These are phyloP conservation scores for Taenioides sp. DNA, from an alignment of 2,797 vertebrate species.

Conservation along the genomic window DNA sequence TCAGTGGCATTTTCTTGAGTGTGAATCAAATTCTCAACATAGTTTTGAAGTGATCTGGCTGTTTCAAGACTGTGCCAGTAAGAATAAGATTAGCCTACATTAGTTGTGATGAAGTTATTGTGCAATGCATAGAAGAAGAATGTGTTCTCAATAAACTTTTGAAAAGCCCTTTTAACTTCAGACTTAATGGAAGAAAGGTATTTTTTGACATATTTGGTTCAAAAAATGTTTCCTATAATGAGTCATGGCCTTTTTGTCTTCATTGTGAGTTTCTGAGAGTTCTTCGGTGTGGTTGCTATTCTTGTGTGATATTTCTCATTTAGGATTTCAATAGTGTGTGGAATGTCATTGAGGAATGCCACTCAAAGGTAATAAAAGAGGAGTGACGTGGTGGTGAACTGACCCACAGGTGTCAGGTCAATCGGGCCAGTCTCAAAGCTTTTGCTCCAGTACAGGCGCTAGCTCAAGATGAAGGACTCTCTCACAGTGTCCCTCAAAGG, in stretches of 20 bases:
- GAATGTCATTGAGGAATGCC: slow-evolving; percentile 57
- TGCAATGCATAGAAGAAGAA: no score
- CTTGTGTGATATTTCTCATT: slow-evolving; percentile 53
- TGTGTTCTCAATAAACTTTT: background rate
- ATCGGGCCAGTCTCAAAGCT: slow-evolving; percentile 26
- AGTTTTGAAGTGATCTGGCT: slow-evolving; percentile 27
- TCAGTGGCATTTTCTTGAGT: slow-evolving; percentile 51
- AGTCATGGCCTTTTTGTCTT: background rate
- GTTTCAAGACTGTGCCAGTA: slow-evolving; percentile 23
- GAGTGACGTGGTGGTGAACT: slow-evolving; percentile 32
- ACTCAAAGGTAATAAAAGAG: slow-evolving; percentile 60
- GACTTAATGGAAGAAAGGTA: background rate
- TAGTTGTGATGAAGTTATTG: background rate
- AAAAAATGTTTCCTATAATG: background rate
- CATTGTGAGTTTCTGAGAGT: background rate
- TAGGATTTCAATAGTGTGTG: slow-evolving; percentile 43
- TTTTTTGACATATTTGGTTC: background rate
- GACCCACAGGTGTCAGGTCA: slow-evolving; percentile 45
- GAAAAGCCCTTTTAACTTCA: background rate
- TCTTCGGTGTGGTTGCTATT: slow-evolving; percentile 19
- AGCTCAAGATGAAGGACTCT: slow-evolving; percentile 40
- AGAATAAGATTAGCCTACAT: background rate
- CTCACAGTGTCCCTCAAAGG: slow-evolving; percentile 31
- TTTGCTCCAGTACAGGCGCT: slow-evolving; percentile 9
- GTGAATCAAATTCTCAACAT: slow-evolving; percentile 39